Conservation (phyloP, 2,113 vertebrate species). For the Solea senegalensis region DNA sequence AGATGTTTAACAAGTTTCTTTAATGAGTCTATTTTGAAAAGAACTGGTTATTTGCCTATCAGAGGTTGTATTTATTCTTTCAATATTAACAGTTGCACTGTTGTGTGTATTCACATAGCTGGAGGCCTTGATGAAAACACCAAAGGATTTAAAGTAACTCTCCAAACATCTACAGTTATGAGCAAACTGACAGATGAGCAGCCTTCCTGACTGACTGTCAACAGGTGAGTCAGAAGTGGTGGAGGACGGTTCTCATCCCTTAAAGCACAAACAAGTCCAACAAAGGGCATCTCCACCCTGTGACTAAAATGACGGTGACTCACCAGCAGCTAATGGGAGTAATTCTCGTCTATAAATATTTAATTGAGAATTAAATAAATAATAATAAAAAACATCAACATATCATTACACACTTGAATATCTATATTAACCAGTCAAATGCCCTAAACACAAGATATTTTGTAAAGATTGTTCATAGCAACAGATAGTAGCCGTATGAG, state of each 20-base stretch:
- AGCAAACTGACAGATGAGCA: slow-evolving; percentile 41
- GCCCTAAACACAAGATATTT: neutral
- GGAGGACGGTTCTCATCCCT: slow-evolving; percentile 30
- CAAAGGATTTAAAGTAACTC: slow-evolving; percentile 9
- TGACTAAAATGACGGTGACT: slow-evolving; percentile 57
- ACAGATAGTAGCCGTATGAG: too few relatives aligned
- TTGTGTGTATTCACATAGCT: slow-evolving; percentile 16
- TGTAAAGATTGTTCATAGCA: too few relatives aligned
- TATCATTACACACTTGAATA: neutral
- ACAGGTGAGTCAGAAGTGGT: slow-evolving; percentile 56
- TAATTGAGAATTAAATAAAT: neutral
- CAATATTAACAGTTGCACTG: slow-evolving; percentile 8
- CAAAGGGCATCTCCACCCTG: slow-evolving; percentile 46
- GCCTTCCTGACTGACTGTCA: slow-evolving; percentile 22
- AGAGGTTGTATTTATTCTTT: neutral
- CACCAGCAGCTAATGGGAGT: slow-evolving; percentile 30
- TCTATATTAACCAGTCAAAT: neutral
- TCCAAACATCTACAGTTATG: slow-evolving; percentile 28
- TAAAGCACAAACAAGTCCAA: slow-evolving; percentile 50
- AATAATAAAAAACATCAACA: neutral
- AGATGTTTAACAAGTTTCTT: neutral
- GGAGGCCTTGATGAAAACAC: slow-evolving; percentile 24
- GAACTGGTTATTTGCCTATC: neutral
- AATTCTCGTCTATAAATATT: slow-evolving; percentile 34
- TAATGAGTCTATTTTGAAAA: neutral